Percentiles rank a stretch among this genome's conserved stretches.
These are phyloP conservation scores for Enteromius argenteus DNA, from an alignment of 2,797 vertebrate genomes.

Conservation along the genomic window DNA sequence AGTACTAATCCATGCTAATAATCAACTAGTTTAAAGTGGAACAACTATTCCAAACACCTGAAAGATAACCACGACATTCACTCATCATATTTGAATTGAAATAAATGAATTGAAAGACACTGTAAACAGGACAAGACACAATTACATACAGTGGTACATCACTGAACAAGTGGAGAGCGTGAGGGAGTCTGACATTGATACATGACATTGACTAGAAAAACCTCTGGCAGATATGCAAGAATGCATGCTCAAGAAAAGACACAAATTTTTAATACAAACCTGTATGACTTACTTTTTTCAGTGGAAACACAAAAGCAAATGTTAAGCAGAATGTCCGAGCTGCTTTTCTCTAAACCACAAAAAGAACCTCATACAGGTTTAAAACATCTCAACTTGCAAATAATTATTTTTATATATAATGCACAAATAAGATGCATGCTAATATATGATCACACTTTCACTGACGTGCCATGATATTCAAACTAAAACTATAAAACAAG, in stretches of 20 bases:
- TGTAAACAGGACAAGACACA: background rate
- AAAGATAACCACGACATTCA: background rate
- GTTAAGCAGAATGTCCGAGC: background rate
- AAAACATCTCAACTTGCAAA: background rate
- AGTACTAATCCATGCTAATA: too few species aligned
- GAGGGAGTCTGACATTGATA: background rate
- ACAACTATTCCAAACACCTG: background rate
- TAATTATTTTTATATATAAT: background rate
- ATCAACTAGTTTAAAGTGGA: background rate
- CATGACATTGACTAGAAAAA: background rate
- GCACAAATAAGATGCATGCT: background rate
- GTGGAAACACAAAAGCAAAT: background rate
- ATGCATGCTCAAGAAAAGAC: slow-evolving; percentile 1
- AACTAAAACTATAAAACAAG: background rate
- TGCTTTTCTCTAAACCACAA: background rate
- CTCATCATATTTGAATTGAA: background rate
- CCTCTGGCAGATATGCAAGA: background rate
- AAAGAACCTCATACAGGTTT: background rate
- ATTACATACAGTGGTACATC: background rate
- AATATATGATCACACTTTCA: background rate
- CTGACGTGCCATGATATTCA: background rate
- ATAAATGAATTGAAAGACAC: background rate
- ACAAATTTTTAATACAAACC: background rate
- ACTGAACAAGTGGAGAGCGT: background rate
- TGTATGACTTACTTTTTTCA: background rate